Conservation (phyloP, 1,140 invertebrate genomes). For the Phymorhynchus buccinoides region DNA sequence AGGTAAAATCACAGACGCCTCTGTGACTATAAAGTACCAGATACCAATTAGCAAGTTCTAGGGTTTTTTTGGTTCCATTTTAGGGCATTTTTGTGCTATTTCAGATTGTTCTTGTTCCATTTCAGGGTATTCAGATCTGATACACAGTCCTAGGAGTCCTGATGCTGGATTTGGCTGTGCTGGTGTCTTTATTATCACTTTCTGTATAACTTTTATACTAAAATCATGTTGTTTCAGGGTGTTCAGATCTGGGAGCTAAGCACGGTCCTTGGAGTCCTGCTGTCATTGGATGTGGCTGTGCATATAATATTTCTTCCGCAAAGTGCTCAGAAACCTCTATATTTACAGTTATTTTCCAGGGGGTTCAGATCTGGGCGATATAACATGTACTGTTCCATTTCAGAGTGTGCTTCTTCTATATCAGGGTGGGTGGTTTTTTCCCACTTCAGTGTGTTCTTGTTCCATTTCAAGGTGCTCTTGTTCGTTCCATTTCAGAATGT, state of each 20-base stretch:
- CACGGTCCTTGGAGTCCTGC: conserved; percentile 91
- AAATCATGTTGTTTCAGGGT: conserved; percentile 20
- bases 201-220: not conserved
- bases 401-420: too few relatives aligned
- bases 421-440: too few relatives aligned
- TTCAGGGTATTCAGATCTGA: conserved; percentile 9
- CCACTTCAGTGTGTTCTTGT: too few relatives aligned
- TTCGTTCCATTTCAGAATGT: not conserved
- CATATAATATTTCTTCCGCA: too few relatives aligned
- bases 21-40: too few relatives aligned
- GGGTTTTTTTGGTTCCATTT: too few relatives aligned
- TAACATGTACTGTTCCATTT: not conserved
- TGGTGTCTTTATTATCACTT: conserved; percentile 3
- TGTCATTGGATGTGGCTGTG: conserved; percentile 89
- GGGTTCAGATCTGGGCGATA: conserved; percentile 16
- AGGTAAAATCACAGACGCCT: too few relatives aligned
- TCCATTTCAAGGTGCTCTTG: too few relatives aligned
- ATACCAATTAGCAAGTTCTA: too few relatives aligned
- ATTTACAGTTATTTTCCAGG: too few relatives aligned
- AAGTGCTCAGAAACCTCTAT: too few relatives aligned
- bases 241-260: conserved; percentile 94
- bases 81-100: too few relatives aligned
- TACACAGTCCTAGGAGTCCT: conserved; percentile 10
- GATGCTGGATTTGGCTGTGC: not conserved
- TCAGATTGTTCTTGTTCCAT: not conserved